phyloP scores from a whole-genome alignment of 1,140 invertebrate genomes.

The Elysia chlorotica region DNA sequence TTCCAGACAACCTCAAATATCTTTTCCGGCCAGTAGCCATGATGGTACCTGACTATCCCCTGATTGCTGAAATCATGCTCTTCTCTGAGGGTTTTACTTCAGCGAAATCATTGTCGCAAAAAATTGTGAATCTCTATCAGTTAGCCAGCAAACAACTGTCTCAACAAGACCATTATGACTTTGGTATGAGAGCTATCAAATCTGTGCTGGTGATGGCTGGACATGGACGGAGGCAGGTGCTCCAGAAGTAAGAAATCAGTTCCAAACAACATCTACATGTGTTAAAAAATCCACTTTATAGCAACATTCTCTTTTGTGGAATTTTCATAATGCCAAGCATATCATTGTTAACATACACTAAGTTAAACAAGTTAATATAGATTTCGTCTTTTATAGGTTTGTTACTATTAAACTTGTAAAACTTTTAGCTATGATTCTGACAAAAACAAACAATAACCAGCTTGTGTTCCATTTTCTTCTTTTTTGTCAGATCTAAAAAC shows the following conservation, averaged over 20 bases:
- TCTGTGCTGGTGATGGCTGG: constrained; percentile 62
- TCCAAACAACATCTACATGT: too few relatives aligned
- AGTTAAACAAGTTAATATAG: too few relatives aligned
- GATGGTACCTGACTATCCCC: constrained; percentile 91
- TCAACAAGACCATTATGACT: constrained; percentile 92
- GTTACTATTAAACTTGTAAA: too few relatives aligned
- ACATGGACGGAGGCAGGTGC: constrained; percentile 51
- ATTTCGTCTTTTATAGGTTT: too few relatives aligned
- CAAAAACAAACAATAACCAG: too few relatives aligned
- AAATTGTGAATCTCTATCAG: constrained; percentile 89
- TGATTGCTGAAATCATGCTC: constrained; percentile 88
- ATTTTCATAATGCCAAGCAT: too few relatives aligned
- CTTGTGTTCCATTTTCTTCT: too few relatives aligned
- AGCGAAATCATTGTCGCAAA: constrained; percentile 79
- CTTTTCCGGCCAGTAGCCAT: constrained; percentile 86
- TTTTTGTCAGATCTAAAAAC: too few relatives aligned
- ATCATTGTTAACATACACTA: too few relatives aligned
- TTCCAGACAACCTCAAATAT: constrained; percentile 66
- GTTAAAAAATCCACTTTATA: too few relatives aligned
- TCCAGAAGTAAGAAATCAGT: constrained; percentile 49
- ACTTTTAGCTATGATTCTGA: too few relatives aligned
- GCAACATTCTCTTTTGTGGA: too few relatives aligned
- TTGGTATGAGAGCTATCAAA: constrained; percentile 81
- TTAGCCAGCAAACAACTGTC: constrained; percentile 88
- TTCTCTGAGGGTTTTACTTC: constrained; percentile 89